Evolutionary conservation across 2,888 invertebrate genomes (phyloP).

Genomic region (Laothoe populi): DNA sequence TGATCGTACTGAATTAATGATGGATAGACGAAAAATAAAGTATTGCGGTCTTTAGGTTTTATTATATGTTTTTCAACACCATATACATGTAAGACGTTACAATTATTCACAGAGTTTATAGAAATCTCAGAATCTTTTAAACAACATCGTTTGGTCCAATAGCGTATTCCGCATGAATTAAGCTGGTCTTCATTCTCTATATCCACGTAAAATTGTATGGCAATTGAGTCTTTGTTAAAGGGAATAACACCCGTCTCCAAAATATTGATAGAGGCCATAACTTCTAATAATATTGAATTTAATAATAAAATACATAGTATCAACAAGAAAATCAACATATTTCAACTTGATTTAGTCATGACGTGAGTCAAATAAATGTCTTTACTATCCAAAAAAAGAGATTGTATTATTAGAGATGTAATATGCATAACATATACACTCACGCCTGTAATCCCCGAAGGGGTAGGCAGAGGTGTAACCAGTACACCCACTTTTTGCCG

Average conservation of each 20-base stretch:
- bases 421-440: no score
- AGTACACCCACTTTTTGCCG: no score
- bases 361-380: neutral
- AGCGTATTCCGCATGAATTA: slow-evolving; percentile 48
- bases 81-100: slow-evolving; percentile 48
- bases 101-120: slow-evolving; percentile 41
- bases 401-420: neutral
- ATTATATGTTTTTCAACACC: slow-evolving; percentile 45
- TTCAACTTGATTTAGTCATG: neutral
- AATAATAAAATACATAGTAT: slow-evolving; percentile 24
- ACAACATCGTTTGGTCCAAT: slow-evolving; percentile 58
- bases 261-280: slow-evolving; percentile 48
- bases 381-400: neutral
- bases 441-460: no score
- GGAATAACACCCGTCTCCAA: slow-evolving; percentile 65
- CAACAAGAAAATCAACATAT: slow-evolving; percentile 28
- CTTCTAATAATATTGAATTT: slow-evolving; percentile 8
- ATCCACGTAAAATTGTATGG: slow-evolving; percentile 65
- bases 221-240: slow-evolving; percentile 58
- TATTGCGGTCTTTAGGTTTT: slow-evolving; percentile 53
- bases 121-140: slow-evolving; percentile 41
- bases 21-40: slow-evolving; percentile 58
- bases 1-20: slow-evolving; percentile 60
- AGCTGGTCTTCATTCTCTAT: slow-evolving; percentile 55
- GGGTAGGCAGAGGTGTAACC: no score